Evolutionary conservation across 2,113 vertebrate genomes (phyloP), one percentile per base, ranked within the genome.

Genomic region (Rhinogobius similis): DNA sequence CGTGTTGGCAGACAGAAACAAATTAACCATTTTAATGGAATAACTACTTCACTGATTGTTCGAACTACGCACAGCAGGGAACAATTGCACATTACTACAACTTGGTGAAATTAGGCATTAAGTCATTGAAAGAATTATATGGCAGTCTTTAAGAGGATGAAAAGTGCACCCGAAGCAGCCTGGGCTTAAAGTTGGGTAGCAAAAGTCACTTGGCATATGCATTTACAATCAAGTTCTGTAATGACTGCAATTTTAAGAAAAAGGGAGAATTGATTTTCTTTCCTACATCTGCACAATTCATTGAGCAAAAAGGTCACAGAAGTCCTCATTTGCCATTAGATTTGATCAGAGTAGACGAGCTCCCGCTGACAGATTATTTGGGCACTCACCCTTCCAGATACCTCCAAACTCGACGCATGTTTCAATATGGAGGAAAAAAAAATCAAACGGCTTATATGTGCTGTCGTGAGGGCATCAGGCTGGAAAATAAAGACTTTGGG

Each of bases 1-100:
- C 81, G 50, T 79, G 48, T 84, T 75, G 64, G 76, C 46, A 69
- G 75, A 72, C 43, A 10, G 77, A 79, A 76, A 82, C 79, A 92
- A 90, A 89, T 90, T 67, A 89, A 84, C 71, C 71, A 62, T 83
- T 87, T 83, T 83, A 83, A 85, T 87, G 74, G 86, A 91, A 90
- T 77, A 79, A 87, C 82, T 74, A 77, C 77, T 82, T 65, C 26
- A 59, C 73, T 78, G 76, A 89, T 77, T 73, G 77, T 86, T 73
- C 36, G n/a, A 91, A 87, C 85, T 84, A 88, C 75, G 72, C 72
- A 84, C n/a, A 68, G 79, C 55, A 46, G 69, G 73, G 83, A 79
- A 79, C 62, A 77, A 84, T 85, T 78, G 62, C 68, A 61, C 58
- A 77, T 81, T 84, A 67, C 69, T 78, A 70, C 66, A 70, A 84